Evolutionary conservation across 2,113 vertebrate species (phyloP).

Genomic region (Cettia cetti): DNA sequence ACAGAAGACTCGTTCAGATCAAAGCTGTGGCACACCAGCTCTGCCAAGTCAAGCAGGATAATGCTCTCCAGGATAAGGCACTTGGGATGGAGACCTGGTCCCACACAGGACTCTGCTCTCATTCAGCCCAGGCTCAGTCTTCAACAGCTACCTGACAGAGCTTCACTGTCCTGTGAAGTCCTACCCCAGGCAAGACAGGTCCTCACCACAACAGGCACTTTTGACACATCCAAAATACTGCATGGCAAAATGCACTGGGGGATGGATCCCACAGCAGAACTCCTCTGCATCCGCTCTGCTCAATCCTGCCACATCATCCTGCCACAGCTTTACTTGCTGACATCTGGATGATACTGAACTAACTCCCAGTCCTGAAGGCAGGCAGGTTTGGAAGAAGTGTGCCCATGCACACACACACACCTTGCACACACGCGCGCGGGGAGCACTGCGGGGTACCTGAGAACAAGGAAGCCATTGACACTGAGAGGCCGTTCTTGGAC

Average conservation of each 20-base stretch:
- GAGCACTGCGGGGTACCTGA: conserved; percentile 76
- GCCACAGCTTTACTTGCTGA: background rate
- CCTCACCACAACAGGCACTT: background rate
- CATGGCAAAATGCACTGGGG: background rate
- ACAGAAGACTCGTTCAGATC: background rate
- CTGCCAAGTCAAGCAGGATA: background rate
- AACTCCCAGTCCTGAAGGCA: background rate
- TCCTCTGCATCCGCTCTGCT: background rate
- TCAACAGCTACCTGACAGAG: background rate
- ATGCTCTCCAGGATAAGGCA: background rate
- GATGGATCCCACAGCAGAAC: background rate
- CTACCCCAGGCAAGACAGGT: background rate
- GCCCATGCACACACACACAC: background rate
- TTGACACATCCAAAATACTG: background rate
- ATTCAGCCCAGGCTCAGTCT: background rate
- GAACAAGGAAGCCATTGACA: conserved; percentile 92
- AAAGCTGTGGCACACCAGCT: background rate
- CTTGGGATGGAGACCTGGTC: background rate
- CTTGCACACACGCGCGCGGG: background rate
- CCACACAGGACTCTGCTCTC: background rate
- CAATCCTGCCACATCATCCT: background rate
- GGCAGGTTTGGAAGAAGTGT: background rate
- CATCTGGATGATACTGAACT: background rate
- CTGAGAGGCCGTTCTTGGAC: conserved; percentile 87
- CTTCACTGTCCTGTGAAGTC: background rate